Percentiles rank a stretch among this genome's conserved stretches.
These are phyloP conservation scores for Halocaridina rubra DNA, from an alignment of 2,888 invertebrate genomes.

Conservation along the genomic window DNA sequence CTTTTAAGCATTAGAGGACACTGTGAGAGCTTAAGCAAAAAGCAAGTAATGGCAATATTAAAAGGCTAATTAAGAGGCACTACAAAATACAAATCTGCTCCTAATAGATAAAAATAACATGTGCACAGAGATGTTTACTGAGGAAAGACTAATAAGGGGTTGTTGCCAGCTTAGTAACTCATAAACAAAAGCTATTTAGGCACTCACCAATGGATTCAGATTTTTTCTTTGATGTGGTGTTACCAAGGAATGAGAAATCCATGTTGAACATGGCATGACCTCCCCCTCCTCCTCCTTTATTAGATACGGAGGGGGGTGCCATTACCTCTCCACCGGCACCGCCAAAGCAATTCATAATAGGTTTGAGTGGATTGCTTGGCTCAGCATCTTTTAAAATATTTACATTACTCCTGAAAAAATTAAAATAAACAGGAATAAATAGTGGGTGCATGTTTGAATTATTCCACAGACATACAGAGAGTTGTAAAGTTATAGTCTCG, in stretches of 20 bases:
- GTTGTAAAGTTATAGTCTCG: neutral
- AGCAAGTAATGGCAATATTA: too few species aligned
- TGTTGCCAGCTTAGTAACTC: too few species aligned
- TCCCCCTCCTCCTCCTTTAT: slow-evolving; percentile 4
- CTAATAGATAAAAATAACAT: too few species aligned
- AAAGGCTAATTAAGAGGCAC: too few species aligned
- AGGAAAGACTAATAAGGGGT: too few species aligned
- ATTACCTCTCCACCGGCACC: slow-evolving; percentile 25
- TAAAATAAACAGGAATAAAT: neutral
- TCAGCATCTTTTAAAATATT: slow-evolving; percentile 62
- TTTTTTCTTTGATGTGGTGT: slow-evolving; percentile 31
- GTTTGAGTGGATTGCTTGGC: slow-evolving; percentile 61
- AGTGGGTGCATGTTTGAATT: neutral
- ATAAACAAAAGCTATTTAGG: too few species aligned
- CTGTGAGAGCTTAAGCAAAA: too few species aligned
- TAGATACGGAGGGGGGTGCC: slow-evolving; percentile 2
- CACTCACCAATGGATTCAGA: slow-evolving; percentile 43
- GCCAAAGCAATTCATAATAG: slow-evolving; percentile 58
- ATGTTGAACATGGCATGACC: slow-evolving; percentile 43
- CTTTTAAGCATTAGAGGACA: too few species aligned
- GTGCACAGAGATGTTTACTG: too few species aligned
- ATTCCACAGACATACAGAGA: neutral
- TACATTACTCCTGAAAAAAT: slow-evolving; percentile 56
- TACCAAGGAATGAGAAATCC: slow-evolving; percentile 39
- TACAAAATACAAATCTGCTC: too few species aligned